Conservation (phyloP, 2,888 invertebrate species). For the Ennomos erosarius region DNA sequence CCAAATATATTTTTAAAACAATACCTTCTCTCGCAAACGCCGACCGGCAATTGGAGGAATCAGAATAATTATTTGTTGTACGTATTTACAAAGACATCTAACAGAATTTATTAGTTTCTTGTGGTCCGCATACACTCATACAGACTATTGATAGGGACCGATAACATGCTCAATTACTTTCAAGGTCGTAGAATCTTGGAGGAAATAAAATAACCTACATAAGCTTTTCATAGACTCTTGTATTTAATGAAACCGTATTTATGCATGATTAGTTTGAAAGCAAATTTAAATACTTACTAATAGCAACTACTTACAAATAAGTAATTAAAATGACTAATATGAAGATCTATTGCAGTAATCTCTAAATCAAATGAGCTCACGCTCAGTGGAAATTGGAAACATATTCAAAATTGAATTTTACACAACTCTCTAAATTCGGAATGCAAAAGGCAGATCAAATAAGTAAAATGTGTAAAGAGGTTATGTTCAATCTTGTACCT, state of each 20-base stretch:
- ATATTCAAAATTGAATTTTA: too few species aligned
- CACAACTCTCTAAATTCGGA: too few species aligned
- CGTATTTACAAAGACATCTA: background rate
- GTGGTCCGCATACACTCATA: constrained; percentile 9
- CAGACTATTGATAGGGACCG: constrained; percentile 16
- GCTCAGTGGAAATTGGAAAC: too few species aligned
- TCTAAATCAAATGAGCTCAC: too few species aligned
- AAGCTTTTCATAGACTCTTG: constrained; percentile 27
- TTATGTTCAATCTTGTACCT: constrained; percentile 6
- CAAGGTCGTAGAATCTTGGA: constrained; percentile 20
- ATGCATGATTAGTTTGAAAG: too few species aligned
- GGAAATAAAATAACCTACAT: constrained; percentile 19
- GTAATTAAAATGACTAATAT: too few species aligned
- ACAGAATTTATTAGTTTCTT: constrained; percentile 22
- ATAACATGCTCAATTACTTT: constrained; percentile 8
- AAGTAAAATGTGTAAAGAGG: too few species aligned
- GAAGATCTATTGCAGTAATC: too few species aligned
- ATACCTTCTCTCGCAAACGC: too few species aligned
- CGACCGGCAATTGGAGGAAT: background rate
- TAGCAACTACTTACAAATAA: background rate
- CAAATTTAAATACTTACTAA: background rate
- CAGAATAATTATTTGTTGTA: too few species aligned
- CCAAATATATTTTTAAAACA: too few species aligned
- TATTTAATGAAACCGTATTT: constrained; percentile 2
- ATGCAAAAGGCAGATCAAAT: too few species aligned